Conservation (phyloP, 2,888 invertebrate genomes). For the Gryllus longicercus region DNA sequence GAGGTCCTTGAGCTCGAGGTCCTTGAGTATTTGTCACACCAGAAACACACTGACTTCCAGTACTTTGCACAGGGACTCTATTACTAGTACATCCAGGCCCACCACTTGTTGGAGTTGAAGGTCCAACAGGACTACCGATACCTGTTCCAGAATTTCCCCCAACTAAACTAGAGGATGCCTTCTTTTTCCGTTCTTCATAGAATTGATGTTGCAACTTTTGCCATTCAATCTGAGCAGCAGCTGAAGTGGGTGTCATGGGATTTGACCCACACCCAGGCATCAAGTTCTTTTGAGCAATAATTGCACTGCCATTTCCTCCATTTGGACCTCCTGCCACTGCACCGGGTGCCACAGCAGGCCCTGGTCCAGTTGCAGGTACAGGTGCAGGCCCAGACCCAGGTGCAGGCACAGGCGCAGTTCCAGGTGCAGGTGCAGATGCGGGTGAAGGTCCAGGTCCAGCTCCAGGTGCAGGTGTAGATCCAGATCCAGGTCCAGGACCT, state of each 20-base stretch:
- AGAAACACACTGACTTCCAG: background rate
- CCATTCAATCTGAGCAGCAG: slow-evolving; percentile 78
- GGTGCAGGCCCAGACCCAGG: slow-evolving; percentile 22
- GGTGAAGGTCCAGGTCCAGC: background rate
- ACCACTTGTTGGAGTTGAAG: slow-evolving; percentile 50
- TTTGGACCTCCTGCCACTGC: background rate
- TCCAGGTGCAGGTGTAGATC: slow-evolving; percentile 34
- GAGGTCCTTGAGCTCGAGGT: slow-evolving; percentile 61
- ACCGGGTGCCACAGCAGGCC: background rate
- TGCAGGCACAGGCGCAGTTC: background rate
- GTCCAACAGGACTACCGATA: slow-evolving; percentile 36
- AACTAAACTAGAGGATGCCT: slow-evolving; percentile 41
- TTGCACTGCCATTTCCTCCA: slow-evolving; percentile 23
- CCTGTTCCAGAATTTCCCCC: slow-evolving; percentile 54
- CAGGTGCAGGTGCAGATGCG: background rate
- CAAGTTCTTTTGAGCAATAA: slow-evolving; percentile 28
- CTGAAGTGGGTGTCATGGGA: slow-evolving; percentile 40
- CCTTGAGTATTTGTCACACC: slow-evolving; percentile 45
- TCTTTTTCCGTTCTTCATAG: slow-evolving; percentile 68
- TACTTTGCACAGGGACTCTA: background rate
- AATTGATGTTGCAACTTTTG: slow-evolving; percentile 85
- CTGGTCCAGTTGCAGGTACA: slow-evolving; percentile 22
- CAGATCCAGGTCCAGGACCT: slow-evolving; percentile 38
- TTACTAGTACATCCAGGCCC: slow-evolving; percentile 44
- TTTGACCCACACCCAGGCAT: slow-evolving; percentile 23